Base-by-base conservation (phyloP, 2,113 vertebrate species). In the Sturnira hondurensis region DNA sequence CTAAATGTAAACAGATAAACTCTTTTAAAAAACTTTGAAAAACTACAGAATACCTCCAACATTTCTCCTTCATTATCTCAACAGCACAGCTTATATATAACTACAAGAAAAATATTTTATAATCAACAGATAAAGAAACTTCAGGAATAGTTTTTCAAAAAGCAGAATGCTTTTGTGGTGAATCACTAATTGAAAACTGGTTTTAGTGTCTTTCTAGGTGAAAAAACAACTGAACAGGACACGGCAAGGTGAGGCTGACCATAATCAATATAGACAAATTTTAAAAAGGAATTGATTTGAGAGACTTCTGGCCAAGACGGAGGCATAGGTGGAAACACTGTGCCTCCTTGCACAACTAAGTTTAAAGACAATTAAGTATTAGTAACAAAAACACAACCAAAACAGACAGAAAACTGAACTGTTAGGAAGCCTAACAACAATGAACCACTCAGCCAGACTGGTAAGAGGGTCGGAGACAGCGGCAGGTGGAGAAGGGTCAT, bases 81-180 rank as follows among this genome's bases (percentile, higher is more conserved):
- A 92, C 93, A 95, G 47, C 26, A 63, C 6, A 93, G 17, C 26
- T 86, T 95, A 86, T 50, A 92, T 89, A 56, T 80, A 89, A 77
- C 14, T 68, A 28, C 52, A 94, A 76, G 77, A 22, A 93, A 96
- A 91, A 68, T 31, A 84, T 41, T 85, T 41, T 85, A 54, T 45
- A 67, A 45, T 14, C 71, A 78, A 77, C 20, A 83, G 26, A 26
- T 93, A 41, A 84, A 78, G 45, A 87, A 65, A 84, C 50, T 36
- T 78, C 20, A 81, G 15, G 38, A 28, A 19, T 77, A 74, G 58
- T 47, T 52, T 91, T 38, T 78, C 19, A 87, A 82, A 91, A 58
- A 81, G 33, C 68, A 85, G 67, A 90, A 26, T 50, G 58, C 20
- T 86, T 89, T 56, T 93, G 15, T 20, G 82, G 41, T 61, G n/a